Conservation (phyloP, 2,113 vertebrate species). For the Coryphaenoides rupestris region DNA sequence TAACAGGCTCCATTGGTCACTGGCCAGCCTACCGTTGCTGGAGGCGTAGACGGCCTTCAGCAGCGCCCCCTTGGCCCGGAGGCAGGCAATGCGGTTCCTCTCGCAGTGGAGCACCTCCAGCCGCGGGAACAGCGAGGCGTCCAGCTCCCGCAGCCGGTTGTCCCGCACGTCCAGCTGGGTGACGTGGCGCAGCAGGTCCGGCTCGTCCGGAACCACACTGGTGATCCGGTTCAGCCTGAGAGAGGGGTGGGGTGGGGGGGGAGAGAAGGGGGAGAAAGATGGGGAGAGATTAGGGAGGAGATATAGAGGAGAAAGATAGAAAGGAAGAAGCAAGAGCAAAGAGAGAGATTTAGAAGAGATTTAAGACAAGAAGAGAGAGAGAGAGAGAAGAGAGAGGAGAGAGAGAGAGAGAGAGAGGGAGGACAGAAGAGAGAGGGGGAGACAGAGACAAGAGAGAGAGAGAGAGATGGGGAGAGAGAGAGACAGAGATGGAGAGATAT, state of each 20-base stretch:
- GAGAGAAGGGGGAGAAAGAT: conserved; percentile 21
- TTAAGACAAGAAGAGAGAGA: neutral
- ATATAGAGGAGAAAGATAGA: conserved; percentile 24
- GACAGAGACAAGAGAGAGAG: no score
- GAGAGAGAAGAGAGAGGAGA: no score
- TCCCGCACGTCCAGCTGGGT: conserved; percentile 92
- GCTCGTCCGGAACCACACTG: conserved; percentile 73
- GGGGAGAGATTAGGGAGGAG: conserved; percentile 5
- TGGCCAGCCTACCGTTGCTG: conserved; percentile 80
- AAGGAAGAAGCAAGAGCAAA: neutral
- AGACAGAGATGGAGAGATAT: no score
- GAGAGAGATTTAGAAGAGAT: neutral
- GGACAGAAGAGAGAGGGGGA: no score
- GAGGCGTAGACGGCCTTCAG: conserved; percentile 89
- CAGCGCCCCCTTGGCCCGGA: conserved; percentile 82
- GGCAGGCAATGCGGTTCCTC: conserved; percentile 82
- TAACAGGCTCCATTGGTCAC: no score
- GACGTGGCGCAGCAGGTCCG: conserved; percentile 88
- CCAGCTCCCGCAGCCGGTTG: conserved; percentile 85
- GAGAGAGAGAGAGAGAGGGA: no score
- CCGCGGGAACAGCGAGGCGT: conserved; percentile 84
- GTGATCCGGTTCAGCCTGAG: conserved; percentile 87
- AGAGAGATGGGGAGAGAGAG: no score
- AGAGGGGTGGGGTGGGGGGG: neutral
- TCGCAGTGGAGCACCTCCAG: conserved; percentile 97